phyloP scores from a whole-genome alignment of 2,797 vertebrate species.

The Pseudochirops corinnae region DNA sequence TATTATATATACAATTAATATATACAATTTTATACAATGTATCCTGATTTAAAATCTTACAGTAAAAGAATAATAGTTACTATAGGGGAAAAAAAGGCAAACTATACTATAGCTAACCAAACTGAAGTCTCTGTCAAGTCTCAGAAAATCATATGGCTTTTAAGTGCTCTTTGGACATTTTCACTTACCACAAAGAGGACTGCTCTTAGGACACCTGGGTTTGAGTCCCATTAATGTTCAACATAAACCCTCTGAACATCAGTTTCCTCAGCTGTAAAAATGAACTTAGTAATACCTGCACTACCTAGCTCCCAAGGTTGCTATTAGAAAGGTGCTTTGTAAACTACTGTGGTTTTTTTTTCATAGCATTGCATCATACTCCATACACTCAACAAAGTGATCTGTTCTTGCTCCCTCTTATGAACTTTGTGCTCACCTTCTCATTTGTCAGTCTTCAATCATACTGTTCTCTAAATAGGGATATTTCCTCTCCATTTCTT shows the following conservation, averaged over 20 bases:
- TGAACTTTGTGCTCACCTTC: not conserved
- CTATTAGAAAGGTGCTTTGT: not conserved
- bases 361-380: not conserved
- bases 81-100: constrained; percentile 8
- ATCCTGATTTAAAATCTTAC: constrained; percentile 53
- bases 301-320: not conserved
- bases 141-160: not conserved
- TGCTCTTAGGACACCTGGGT: not conserved
- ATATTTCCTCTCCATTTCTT: not conserved
- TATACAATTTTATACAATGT: constrained; percentile 10
- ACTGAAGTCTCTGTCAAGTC: not conserved
- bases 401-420: not conserved
- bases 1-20: too few species aligned
- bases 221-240: not conserved
- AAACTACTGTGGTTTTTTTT: not conserved
- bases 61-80: constrained; percentile 48
- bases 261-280: too few species aligned
- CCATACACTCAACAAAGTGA: not conserved
- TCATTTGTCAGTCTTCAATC: not conserved
- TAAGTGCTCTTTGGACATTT: not conserved
- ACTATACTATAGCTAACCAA: constrained; percentile 9
- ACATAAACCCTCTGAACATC: not conserved
- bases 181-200: not conserved
- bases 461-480: not conserved
- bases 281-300: not conserved